Base-by-base conservation (phyloP, 2,797 vertebrate genomes). In the Hybognathus amarus region DNA sequence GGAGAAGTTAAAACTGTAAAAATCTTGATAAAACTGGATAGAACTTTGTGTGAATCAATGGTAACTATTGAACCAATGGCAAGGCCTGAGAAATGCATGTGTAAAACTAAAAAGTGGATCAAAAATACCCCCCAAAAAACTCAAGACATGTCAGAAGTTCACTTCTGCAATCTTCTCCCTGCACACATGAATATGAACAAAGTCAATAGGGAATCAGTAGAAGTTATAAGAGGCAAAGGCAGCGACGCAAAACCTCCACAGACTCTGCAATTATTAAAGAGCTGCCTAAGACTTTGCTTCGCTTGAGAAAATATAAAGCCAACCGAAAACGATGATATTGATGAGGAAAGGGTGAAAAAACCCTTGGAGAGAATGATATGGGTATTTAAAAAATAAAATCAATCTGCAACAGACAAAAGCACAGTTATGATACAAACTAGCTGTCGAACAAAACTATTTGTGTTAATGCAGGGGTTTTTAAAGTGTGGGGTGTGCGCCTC, bases 241-340 rank as follows among this genome's bases (percentile, higher is more conserved):
- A 47, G 79, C 22, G 2, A 77, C 7, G 68, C 17, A 42, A 79
- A 52, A 73, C 27, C 36, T 71, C 2, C 17, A 36, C 18, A 20
- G 38, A 69, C 71, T 77, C 61, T 0, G 27, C 70, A 69, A 61
- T 59, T 67, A 86, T 79, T 88, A 77, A 79, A 71, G 67, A 84
- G 47, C 27, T 63, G 73, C 67, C 40, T 56, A 81, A 61, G 56
- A 30, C 66, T 42, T 10, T 7, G 22, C 77, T 9, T 52, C 1
- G 69, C 56, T 42, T 66, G 47, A 42, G 70, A 79, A 66, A 84
- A 71, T 74, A 67, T 59, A 36, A 61, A 38, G 30, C 22, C 30
- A 81, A 50, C 45, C 52, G 6, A 82, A n/a, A 84, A 85, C 79
- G 84, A 30, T 64, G 77, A 61, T 76, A 22, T 56, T 50, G 50